Evolutionary conservation across 1,140 invertebrate species (phyloP).

Genomic region (Drosophila fuyamai): DNA sequence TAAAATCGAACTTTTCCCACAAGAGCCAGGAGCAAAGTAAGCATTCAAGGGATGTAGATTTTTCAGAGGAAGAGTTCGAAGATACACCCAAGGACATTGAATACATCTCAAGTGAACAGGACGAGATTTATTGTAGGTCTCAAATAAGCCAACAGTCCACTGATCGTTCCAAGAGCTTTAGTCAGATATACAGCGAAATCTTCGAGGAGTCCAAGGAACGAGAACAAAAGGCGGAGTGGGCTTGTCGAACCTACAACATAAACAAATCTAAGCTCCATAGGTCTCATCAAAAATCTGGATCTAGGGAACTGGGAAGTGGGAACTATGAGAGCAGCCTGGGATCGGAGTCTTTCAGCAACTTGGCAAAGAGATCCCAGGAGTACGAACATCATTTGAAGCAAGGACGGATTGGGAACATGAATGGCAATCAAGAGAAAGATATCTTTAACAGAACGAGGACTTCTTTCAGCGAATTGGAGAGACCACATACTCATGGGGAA

Average conservation of each 20-base stretch:
- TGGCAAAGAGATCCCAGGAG: neutral
- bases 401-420: no score
- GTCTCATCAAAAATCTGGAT: neutral
- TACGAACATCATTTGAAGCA: neutral
- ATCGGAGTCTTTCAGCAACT: slow-evolving; percentile 5
- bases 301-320: neutral
- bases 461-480: neutral
- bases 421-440: no score
- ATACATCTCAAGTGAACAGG: slow-evolving; percentile 1
- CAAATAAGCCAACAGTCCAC: slow-evolving; percentile 23
- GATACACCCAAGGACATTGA: neutral
- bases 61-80: neutral
- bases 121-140: neutral
- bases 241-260: slow-evolving; percentile 23
- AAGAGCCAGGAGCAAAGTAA: neutral
- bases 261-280: slow-evolving; percentile 21
- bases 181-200: slow-evolving; percentile 67
- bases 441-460: neutral
- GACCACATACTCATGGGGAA: neutral
- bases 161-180: slow-evolving; percentile 60
- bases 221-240: slow-evolving; percentile 46
- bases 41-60: neutral
- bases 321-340: slow-evolving; percentile 3
- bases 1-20: neutral
- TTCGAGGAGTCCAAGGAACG: slow-evolving; percentile 55